Evolutionary conservation across 2,113 vertebrate species (phyloP).

Genomic region (Lanius ludovicianus): DNA sequence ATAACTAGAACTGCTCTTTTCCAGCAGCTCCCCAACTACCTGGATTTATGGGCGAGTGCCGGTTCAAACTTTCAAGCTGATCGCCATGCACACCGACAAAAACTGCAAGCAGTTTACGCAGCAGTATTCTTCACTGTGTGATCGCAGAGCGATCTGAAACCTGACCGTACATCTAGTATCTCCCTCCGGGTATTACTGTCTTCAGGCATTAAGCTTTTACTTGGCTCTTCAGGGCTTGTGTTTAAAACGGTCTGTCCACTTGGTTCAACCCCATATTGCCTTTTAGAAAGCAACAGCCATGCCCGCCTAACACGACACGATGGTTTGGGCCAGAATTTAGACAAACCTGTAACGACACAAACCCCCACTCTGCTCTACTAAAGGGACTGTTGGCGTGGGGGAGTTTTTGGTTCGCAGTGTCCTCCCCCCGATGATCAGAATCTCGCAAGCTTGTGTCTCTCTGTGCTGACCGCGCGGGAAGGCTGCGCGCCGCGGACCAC

Average conservation of each 20-base stretch:
- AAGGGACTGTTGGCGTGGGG: not conserved
- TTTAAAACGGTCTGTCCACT: not conserved
- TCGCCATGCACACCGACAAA: fast-evolving
- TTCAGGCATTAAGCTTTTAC: not conserved
- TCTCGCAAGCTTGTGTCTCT: not conserved
- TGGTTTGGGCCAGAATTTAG: not conserved
- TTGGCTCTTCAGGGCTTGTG: not conserved
- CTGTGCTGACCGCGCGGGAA: not conserved
- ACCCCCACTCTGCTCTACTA: not conserved
- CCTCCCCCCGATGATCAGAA: no score
- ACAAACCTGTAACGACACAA: not conserved
- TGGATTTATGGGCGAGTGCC: not conserved
- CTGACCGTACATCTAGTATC: not conserved
- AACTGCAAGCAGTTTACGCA: not conserved
- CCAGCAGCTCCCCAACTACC: not conserved
- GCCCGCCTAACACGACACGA: not conserved
- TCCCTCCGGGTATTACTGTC: not conserved
- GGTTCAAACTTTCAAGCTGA: not conserved
- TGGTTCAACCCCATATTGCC: not conserved
- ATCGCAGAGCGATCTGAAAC: not conserved
- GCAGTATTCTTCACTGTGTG: not conserved
- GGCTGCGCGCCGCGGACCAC: not conserved
- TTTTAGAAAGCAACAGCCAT: not conserved
- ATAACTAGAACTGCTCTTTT: not conserved
- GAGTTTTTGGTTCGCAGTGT: not conserved